These are phyloP conservation scores for Baryphthengus martii DNA, from an alignment of 2,113 vertebrate genomes.

Conservation along the genomic window DNA sequence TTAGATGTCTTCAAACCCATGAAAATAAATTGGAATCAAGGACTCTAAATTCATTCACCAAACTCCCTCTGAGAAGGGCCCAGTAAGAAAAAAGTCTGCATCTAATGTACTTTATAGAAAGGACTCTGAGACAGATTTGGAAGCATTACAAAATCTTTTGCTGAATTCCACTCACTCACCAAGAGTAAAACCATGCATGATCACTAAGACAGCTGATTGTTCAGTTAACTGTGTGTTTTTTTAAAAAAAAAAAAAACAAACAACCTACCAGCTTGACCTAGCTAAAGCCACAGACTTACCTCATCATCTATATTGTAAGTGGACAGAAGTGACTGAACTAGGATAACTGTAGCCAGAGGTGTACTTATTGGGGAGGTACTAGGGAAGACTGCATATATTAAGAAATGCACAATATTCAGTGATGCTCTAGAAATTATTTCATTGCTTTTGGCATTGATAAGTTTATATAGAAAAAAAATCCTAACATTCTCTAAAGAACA, in stretches of 20 bases:
- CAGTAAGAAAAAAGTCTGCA: not conserved
- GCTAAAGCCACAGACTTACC: not conserved
- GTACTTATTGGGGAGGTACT: not conserved
- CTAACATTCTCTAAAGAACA: not conserved
- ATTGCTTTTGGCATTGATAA: not conserved
- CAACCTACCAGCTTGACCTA: not conserved
- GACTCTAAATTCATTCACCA: not conserved
- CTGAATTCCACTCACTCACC: not conserved
- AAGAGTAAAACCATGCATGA: not conserved
- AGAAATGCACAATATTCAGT: not conserved
- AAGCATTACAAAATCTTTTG: not conserved
- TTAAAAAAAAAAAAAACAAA: not conserved
- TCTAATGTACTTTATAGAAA: not conserved
- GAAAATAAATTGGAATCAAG: not conserved
- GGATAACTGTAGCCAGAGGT: slow-evolving; percentile 28
- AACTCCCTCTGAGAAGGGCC: not conserved
- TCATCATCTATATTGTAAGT: not conserved
- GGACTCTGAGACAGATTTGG: not conserved
- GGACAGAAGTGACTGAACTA: slow-evolving; percentile 45
- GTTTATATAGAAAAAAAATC: not conserved
- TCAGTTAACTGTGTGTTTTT: not conserved
- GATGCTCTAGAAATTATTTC: not conserved
- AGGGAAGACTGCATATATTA: not conserved
- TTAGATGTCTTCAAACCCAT: not conserved
- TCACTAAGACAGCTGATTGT: not conserved